Evolutionary conservation across 1,140 invertebrate genomes (phyloP).

Genomic region (Drosophila triauraria): DNA sequence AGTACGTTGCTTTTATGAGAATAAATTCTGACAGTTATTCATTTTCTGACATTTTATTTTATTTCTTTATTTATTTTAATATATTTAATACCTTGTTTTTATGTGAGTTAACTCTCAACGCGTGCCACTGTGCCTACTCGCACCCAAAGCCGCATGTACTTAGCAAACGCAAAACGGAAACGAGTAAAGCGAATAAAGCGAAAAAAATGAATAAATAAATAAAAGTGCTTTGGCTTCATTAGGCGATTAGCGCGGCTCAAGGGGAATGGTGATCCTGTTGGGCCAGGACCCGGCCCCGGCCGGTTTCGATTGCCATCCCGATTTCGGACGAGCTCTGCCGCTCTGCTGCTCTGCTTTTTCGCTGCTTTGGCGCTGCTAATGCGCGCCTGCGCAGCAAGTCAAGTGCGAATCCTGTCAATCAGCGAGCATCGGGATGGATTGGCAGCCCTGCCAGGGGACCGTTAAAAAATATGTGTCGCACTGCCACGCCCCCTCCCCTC

Average conservation of each 20-base stretch:
- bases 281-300: conserved; percentile 14
- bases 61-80: too few relatives aligned
- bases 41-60: too few relatives aligned
- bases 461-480: conserved; percentile 59
- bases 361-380: conserved; percentile 50
- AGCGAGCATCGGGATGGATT: conserved; percentile 24
- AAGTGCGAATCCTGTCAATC: conserved; percentile 80
- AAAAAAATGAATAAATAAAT: conserved; percentile 59
- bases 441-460: conserved; percentile 27
- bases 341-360: conserved; percentile 14
- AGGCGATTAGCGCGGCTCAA: conserved; percentile 67
- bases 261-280: conserved; percentile 36
- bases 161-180: conserved; percentile 1
- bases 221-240: conserved; percentile 75
- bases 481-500: conserved; percentile 34
- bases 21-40: too few relatives aligned
- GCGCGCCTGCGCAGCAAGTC: conserved; percentile 71
- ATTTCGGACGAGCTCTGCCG: conserved; percentile 13
- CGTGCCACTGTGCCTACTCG: conserved; percentile 27
- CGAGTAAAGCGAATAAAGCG: conserved; percentile 11
- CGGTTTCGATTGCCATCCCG: conserved; percentile 16
- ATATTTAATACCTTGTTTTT: too few relatives aligned
- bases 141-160: conserved; percentile 18
- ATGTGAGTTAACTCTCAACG: too few relatives aligned
- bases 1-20: too few relatives aligned